A percentile compares a stretch with the other conserved stretches of the same genome.
Conservation (phyloP, 2,113 vertebrate species). For the Ceyx melanurus region DNA sequence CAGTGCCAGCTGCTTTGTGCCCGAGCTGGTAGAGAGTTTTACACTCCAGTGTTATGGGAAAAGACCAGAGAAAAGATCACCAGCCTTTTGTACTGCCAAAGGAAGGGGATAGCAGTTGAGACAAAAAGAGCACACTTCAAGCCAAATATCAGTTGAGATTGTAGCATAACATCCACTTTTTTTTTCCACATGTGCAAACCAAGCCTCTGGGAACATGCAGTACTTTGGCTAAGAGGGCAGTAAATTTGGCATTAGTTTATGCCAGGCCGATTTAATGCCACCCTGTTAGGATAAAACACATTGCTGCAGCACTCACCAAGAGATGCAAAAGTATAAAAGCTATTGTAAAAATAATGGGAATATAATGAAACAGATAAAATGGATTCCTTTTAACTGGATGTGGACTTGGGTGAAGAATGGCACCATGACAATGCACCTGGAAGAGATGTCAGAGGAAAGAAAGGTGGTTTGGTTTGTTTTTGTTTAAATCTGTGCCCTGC, state of each 20-base stretch:
- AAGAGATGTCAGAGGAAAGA: neutral
- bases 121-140: neutral
- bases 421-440: neutral
- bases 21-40: neutral
- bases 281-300: neutral
- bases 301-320: neutral
- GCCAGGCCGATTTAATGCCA: neutral
- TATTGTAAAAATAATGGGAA: neutral
- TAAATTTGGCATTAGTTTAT: neutral
- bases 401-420: neutral
- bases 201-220: neutral
- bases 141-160: neutral
- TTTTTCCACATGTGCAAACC: neutral
- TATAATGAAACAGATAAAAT: neutral
- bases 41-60: slow-evolving; percentile 1
- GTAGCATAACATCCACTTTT: neutral
- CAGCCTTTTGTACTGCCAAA: neutral
- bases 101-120: neutral
- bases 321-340: neutral
- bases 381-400: neutral
- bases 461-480: neutral
- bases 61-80: neutral
- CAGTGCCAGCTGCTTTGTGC: slow-evolving; percentile 15
- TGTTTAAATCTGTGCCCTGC: neutral
- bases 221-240: neutral